Evolutionary conservation across 2,113 vertebrate genomes (phyloP).

Genomic region (Orycteropus afer): DNA sequence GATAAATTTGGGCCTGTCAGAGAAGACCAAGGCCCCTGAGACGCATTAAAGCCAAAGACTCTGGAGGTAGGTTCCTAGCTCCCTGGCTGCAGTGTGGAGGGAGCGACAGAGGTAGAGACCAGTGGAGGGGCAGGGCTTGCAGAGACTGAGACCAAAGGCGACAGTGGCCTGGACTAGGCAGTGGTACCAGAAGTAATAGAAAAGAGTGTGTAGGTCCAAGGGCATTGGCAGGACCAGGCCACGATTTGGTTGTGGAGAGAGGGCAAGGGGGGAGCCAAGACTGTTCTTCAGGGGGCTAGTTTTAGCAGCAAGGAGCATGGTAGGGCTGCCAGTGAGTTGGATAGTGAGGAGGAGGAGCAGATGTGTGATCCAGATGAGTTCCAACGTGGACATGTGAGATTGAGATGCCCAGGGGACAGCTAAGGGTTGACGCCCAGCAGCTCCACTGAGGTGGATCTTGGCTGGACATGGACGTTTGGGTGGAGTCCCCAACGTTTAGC

Average conservation of each 20-base stretch:
- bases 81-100: neutral
- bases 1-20: neutral
- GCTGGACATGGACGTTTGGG: slow-evolving; percentile 20
- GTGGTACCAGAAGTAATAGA: neutral
- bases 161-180: neutral
- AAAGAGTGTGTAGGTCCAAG: neutral
- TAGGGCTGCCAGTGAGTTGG: neutral
- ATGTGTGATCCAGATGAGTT: neutral
- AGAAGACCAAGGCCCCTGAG: neutral
- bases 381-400: neutral
- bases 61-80: neutral
- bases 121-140: neutral
- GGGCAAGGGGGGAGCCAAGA: neutral
- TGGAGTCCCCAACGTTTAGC: neutral
- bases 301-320: neutral
- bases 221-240: neutral
- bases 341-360: neutral
- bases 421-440: neutral
- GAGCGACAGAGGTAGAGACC: neutral
- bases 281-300: neutral
- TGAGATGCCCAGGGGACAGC: neutral
- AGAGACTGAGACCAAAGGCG: neutral
- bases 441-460: neutral
- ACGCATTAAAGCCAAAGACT: neutral
- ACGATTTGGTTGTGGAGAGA: neutral